Percentiles rank a stretch among this genome's conserved stretches.
Evolutionary conservation across 2,797 vertebrate genomes (phyloP).

Genomic region (Rhyacichthys aspro): DNA sequence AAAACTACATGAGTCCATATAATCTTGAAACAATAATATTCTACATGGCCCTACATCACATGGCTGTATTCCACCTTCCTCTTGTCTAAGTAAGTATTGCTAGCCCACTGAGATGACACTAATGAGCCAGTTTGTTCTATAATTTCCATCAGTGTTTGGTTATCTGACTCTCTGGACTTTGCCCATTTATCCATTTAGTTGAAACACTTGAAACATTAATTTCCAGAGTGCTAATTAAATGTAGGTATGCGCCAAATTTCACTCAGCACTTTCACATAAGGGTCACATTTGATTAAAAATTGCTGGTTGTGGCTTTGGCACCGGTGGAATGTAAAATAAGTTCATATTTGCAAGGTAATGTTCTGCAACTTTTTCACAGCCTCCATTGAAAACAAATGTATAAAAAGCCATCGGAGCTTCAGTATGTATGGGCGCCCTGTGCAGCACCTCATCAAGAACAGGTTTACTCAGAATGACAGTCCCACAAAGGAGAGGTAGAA

Average conservation of each 20-base stretch:
- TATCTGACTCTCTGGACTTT: background rate
- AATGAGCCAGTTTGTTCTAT: too few relatives aligned
- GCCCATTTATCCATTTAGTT: slow-evolving; percentile 30
- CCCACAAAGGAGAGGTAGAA: slow-evolving; percentile 33
- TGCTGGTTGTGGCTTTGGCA: slow-evolving; percentile 26
- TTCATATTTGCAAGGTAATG: slow-evolving; percentile 17
- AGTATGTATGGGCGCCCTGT: slow-evolving; percentile 20
- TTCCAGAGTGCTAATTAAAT: slow-evolving; percentile 28
- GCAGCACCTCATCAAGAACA: slow-evolving; percentile 26
- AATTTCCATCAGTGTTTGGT: too few relatives aligned
- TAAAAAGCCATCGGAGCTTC: background rate
- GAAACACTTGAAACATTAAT: slow-evolving; percentile 30
- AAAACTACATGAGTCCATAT: too few relatives aligned
- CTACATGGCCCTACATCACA: too few relatives aligned
- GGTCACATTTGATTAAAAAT: slow-evolving; percentile 15
- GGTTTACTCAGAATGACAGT: slow-evolving; percentile 41
- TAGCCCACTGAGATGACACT: too few relatives aligned
- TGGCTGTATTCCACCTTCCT: too few relatives aligned
- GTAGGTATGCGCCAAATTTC: slow-evolving; percentile 25
- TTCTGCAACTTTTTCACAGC: slow-evolving; percentile 8
- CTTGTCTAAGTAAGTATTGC: too few relatives aligned
- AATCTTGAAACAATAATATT: too few relatives aligned
- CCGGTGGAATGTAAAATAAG: slow-evolving; percentile 6
- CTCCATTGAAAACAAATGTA: background rate
- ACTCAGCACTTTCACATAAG: slow-evolving; percentile 9